phyloP scores from a whole-genome alignment of 1,140 invertebrate species.

The Asobara japonica region DNA sequence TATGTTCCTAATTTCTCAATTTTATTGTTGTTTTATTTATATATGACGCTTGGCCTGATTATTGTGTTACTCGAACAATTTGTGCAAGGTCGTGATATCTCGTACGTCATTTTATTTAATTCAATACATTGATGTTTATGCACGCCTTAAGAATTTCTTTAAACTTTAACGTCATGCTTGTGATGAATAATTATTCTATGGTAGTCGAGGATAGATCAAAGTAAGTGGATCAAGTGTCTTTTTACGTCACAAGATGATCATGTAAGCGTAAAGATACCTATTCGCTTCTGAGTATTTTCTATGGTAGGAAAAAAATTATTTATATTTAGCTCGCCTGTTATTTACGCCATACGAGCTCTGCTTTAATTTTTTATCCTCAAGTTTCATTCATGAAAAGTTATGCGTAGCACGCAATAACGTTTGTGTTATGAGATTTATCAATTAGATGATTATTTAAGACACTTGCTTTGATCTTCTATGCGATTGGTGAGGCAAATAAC shows the following conservation, averaged over 20 bases:
- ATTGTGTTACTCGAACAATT: neutral
- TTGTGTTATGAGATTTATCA: neutral
- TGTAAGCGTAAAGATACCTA: neutral
- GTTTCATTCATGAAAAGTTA: neutral
- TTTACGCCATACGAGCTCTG: neutral
- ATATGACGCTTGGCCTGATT: neutral
- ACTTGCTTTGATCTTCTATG: neutral
- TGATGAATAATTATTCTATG: neutral
- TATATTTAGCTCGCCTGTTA: neutral
- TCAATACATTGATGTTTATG: neutral
- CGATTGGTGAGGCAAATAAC: neutral
- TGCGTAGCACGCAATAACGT: neutral
- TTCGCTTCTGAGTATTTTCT: neutral
- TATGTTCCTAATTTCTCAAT: neutral
- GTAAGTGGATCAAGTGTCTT: conserved; percentile 13
- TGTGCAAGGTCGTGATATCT: neutral
- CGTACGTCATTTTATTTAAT: neutral
- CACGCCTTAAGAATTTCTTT: neutral
- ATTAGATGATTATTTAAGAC: neutral
- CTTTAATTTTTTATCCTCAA: neutral
- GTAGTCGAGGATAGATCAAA: conserved; percentile 2
- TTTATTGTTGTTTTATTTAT: neutral
- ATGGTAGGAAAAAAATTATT: neutral
- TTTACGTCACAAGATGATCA: neutral
- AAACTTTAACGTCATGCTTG: neutral